Conservation (phyloP, 2,888 invertebrate genomes). For the Siphlonurus alternatus region DNA sequence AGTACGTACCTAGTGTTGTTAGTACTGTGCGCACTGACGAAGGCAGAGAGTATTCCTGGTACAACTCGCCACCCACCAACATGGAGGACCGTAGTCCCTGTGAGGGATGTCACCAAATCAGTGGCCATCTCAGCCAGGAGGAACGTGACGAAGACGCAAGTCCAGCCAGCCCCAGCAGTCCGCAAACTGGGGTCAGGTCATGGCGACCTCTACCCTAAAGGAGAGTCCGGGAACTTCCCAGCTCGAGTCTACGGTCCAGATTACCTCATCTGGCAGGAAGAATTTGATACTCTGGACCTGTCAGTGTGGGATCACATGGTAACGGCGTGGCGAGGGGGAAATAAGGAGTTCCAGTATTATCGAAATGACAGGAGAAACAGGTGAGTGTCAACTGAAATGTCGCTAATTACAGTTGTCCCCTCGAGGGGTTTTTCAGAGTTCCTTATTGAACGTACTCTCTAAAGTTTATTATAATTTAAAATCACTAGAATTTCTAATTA, state of each 20-base stretch:
- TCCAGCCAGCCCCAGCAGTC: neutral
- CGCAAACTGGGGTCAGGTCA: neutral
- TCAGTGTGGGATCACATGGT: conserved; percentile 16
- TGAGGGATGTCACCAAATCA: too few relatives aligned
- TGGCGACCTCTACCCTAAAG: neutral
- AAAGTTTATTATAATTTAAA: too few relatives aligned
- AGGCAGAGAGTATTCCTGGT: too few relatives aligned
- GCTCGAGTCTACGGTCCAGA: neutral
- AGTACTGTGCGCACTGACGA: too few relatives aligned
- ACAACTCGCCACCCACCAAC: too few relatives aligned
- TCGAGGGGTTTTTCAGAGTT: too few relatives aligned
- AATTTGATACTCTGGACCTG: conserved; percentile 15
- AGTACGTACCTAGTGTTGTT: too few relatives aligned
- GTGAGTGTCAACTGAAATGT: conserved; percentile 8
- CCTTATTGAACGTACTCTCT: too few relatives aligned
- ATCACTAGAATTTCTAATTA: too few relatives aligned
- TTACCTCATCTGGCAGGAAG: conserved; percentile 15
- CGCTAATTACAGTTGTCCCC: too few relatives aligned
- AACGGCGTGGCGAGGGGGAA: conserved; percentile 15
- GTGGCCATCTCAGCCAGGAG: too few relatives aligned
- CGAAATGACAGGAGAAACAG: conserved; percentile 16
- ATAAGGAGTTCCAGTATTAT: conserved; percentile 18
- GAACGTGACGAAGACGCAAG: neutral
- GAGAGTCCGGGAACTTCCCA: neutral
- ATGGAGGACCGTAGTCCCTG: too few relatives aligned